Evolutionary conservation across 2,888 invertebrate genomes (phyloP), one percentile per base, ranked within the genome.

Genomic region (Drosophila pseudotakahashii): DNA sequence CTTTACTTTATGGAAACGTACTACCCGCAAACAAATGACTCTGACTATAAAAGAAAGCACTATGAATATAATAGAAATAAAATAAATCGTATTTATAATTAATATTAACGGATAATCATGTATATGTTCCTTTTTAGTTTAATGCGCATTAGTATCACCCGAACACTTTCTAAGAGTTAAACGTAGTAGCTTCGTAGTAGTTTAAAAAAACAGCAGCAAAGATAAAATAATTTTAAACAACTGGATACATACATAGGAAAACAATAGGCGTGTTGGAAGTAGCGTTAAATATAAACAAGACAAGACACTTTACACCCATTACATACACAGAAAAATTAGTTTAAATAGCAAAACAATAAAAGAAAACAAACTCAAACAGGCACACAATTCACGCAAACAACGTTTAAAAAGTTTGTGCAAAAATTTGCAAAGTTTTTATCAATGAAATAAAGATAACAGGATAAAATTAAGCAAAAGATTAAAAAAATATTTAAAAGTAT

Each of bases 121-220:
- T 81, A 89, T 88, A 89, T 88, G 89, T 90, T 90, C 89, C 89
- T 89, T 89, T 89, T 87, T 81, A 83, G 79, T 89, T 88, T 79
- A 89, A 81, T 76, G 76, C 68, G 76, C 77, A 85, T 76, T 77
- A 76, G 80, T 76, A 77, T 75, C 72, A 77, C 63, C 42, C 57
- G 70, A 55, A 51, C 61, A 76, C 64, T 58, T 77, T 85, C 67
- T 83, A 84, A 84, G 63, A 61, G 69, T 74, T 84, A 76, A 69
- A 62, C 41, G 80, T 82, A 88, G 89, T 76, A 82, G 89, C 88
- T 89, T 89, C 73, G 76, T 82, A 89, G 88, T 79, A 75, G 74
- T 70, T 73, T 50, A 48, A 70, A 41, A 64, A 53, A 85, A 55
- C 76, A 68, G 75, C 59, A 83, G 60, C 50, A 68, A 45, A 44